phyloP scores from a whole-genome alignment of 1,140 invertebrate genomes.

The Aphis craccivora region DNA sequence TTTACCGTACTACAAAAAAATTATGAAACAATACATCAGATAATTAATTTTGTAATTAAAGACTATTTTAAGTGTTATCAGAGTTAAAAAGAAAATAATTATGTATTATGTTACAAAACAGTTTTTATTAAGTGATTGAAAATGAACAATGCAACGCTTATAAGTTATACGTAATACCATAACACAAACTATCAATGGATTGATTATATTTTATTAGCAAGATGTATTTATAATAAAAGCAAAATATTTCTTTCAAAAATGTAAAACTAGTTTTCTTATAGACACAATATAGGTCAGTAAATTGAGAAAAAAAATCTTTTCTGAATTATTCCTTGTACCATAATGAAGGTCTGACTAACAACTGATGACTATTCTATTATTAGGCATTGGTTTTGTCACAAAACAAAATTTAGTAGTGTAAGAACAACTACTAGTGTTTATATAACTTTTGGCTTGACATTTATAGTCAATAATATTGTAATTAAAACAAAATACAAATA shows the following conservation, averaged over 20 bases:
- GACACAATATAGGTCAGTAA: neutral
- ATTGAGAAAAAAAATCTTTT: neutral
- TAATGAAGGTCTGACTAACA: neutral
- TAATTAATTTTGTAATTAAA: neutral
- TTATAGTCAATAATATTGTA: neutral
- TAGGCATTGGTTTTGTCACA: constrained; percentile 10
- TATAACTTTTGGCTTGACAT: neutral
- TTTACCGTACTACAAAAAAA: neutral
- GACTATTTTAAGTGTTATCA: neutral
- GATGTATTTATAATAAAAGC: neutral
- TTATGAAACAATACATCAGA: neutral
- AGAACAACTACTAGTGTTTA: neutral
- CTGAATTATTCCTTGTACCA: neutral
- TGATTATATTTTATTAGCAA: neutral
- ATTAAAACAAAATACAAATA: neutral
- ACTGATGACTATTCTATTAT: constrained; percentile 22
- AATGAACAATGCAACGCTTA: neutral
- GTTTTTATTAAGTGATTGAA: neutral
- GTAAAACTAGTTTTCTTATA: neutral
- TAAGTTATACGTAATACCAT: neutral
- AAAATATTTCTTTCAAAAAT: neutral
- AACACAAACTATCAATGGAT: neutral
- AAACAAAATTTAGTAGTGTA: neutral
- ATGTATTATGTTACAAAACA: neutral
- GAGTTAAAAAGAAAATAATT: neutral